A percentile compares a stretch with the other conserved stretches of the same genome.
These are phyloP conservation scores for Agelastica alni DNA, from an alignment of 2,888 invertebrate species.

Conservation along the genomic window DNA sequence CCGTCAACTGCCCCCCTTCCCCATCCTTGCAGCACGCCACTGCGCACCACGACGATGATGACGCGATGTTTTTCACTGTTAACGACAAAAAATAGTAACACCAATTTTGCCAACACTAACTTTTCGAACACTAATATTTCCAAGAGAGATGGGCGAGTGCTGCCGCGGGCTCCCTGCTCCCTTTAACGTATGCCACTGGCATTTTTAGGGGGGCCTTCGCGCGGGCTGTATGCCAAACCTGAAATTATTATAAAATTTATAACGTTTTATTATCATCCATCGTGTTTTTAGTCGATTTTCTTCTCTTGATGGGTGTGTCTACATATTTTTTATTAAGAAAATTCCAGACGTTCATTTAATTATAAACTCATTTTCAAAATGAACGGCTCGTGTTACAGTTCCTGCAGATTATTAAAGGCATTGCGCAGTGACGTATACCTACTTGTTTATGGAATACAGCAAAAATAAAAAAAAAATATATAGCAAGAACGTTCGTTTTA, in stretches of 20 bases:
- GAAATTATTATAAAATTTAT: constrained; percentile 5
- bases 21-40: constrained; percentile 57
- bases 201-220: not conserved
- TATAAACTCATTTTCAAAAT: not conserved
- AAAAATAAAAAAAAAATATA: too few relatives aligned
- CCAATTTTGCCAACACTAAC: not conserved
- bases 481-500: too few relatives aligned
- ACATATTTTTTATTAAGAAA: not conserved
- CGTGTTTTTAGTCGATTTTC: too few relatives aligned
- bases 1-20: constrained; percentile 48
- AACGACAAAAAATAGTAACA: too few relatives aligned
- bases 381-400: too few relatives aligned
- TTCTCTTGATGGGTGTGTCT: too few relatives aligned
- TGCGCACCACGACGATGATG: constrained; percentile 38
- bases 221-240: constrained; percentile 4
- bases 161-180: not conserved
- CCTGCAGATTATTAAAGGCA: too few relatives aligned
- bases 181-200: not conserved
- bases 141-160: not conserved
- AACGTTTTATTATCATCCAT: too few relatives aligned
- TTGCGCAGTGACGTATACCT: too few relatives aligned
- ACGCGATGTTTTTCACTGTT: constrained; percentile 20
- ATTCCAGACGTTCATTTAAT: not conserved
- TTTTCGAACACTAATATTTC: constrained; percentile 6
- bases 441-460: too few relatives aligned